phyloP scores from a whole-genome alignment of 2,113 vertebrate genomes.

The Vimba vimba region DNA sequence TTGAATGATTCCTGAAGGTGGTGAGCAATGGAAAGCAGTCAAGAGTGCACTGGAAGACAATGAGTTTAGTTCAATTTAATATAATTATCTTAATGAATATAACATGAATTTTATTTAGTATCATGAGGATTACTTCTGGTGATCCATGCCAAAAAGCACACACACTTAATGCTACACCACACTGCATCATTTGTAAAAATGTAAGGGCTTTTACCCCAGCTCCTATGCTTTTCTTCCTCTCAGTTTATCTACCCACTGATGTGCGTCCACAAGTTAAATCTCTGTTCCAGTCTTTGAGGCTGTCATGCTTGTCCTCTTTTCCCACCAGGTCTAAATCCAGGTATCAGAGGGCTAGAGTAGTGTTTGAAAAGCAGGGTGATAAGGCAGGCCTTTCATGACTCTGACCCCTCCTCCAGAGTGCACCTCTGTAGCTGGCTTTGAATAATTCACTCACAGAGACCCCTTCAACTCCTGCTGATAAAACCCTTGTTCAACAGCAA shows the following conservation, averaged over 20 bases:
- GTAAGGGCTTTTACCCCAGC: not conserved
- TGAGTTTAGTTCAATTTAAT: constrained; percentile 19
- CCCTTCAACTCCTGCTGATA: constrained; percentile 78
- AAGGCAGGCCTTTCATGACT: constrained; percentile 61
- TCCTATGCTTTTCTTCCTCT: not conserved
- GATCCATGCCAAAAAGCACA: not conserved
- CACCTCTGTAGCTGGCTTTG: constrained; percentile 76
- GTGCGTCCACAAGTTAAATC: not conserved
- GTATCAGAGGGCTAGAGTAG: constrained; percentile 48
- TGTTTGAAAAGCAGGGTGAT: constrained; percentile 25
- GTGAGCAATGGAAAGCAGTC: constrained; percentile 14
- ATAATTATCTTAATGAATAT: constrained; percentile 28
- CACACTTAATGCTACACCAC: not conserved
- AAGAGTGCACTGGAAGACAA: constrained; percentile 16
- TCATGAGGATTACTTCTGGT: not conserved
- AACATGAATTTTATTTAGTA: not conserved
- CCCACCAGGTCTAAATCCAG: constrained; percentile 15
- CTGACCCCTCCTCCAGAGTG: constrained; percentile 66
- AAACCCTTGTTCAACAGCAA: constrained; percentile 79
- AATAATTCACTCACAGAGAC: constrained; percentile 84
- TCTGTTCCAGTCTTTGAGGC: not conserved
- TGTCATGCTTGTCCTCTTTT: not conserved
- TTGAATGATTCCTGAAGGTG: constrained; percentile 12
- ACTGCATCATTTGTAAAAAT: not conserved
- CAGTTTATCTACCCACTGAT: not conserved